phyloP scores from a whole-genome alignment of 2,113 vertebrate genomes.

The Cyrtonyx montezumae region DNA sequence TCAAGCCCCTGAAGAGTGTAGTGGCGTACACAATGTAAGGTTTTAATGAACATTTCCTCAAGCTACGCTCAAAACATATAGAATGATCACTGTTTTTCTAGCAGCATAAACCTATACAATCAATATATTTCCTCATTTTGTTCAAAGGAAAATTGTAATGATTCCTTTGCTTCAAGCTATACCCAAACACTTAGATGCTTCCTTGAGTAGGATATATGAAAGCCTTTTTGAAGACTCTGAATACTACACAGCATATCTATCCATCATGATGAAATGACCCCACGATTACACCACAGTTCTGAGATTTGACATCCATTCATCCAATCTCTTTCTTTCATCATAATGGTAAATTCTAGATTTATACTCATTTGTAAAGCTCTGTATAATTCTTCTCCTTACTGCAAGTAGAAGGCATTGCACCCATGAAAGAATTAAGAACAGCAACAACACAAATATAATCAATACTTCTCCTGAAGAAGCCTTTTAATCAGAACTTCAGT shows the following conservation, averaged over 20 bases:
- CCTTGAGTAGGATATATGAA: slow-evolving; percentile 24
- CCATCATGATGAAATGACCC: neutral
- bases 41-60: slow-evolving; percentile 38
- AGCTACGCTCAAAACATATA: neutral
- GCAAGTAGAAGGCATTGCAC: fast-evolving
- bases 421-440: neutral
- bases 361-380: neutral
- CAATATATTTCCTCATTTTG: slow-evolving; percentile 43
- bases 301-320: slow-evolving; percentile 9
- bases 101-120: slow-evolving; percentile 35
- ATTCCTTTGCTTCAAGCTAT: slow-evolving; percentile 27
- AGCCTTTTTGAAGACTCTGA: slow-evolving; percentile 21
- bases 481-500: neutral
- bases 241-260: neutral
- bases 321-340: slow-evolving; percentile 1
- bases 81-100: slow-evolving; percentile 20
- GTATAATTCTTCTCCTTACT: neutral
- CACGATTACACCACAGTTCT: neutral
- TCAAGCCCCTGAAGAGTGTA: neutral
- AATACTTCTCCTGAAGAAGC: neutral
- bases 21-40: neutral
- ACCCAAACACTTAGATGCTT: slow-evolving; percentile 11
- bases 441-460: neutral
- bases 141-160: slow-evolving; percentile 42
- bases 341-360: slow-evolving; percentile 27